phyloP scores from a whole-genome alignment of 2,888 invertebrate species.

The Ichneumoninae sp. region DNA sequence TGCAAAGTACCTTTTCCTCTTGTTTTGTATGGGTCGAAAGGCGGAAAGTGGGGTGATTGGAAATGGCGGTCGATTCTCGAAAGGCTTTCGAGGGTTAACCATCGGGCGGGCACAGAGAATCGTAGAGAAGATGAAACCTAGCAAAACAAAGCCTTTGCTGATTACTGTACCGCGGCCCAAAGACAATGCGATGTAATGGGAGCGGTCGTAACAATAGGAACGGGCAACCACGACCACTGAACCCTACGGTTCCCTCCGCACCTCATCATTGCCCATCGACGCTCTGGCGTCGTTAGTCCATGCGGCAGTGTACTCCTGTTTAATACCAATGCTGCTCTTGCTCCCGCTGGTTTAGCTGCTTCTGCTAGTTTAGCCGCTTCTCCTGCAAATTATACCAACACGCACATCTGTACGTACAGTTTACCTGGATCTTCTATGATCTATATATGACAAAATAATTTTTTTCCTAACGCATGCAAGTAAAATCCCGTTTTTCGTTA shows the following conservation, averaged over 20 bases:
- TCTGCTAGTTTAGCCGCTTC: not conserved
- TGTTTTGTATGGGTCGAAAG: not conserved
- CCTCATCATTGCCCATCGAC: slow-evolving; percentile 57
- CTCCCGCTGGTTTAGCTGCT: slow-evolving; percentile 9
- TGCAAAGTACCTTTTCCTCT: not conserved
- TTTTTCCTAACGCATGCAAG: too few species aligned
- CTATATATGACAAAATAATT: not conserved
- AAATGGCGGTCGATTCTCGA: slow-evolving; percentile 24
- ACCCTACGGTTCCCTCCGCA: slow-evolving; percentile 16
- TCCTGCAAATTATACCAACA: not conserved
- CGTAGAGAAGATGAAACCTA: slow-evolving; percentile 54
- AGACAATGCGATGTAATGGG: slow-evolving; percentile 75
- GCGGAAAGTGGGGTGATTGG: slow-evolving; percentile 13
- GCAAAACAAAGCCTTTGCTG: slow-evolving; percentile 71
- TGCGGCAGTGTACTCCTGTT: slow-evolving; percentile 24
- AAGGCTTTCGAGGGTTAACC: slow-evolving; percentile 3
- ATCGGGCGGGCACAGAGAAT: slow-evolving; percentile 39
- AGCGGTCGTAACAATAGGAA: slow-evolving; percentile 72
- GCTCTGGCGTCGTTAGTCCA: slow-evolving; percentile 27
- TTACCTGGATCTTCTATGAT: not conserved
- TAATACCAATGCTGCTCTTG: slow-evolving; percentile 3
- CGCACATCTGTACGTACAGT: not conserved
- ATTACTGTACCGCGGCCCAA: slow-evolving; percentile 71
- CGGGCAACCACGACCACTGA: slow-evolving; percentile 37
- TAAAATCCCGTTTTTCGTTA: too few species aligned